phyloP scores from a whole-genome alignment of 2,797 vertebrate species.

The Esox lucius region DNA sequence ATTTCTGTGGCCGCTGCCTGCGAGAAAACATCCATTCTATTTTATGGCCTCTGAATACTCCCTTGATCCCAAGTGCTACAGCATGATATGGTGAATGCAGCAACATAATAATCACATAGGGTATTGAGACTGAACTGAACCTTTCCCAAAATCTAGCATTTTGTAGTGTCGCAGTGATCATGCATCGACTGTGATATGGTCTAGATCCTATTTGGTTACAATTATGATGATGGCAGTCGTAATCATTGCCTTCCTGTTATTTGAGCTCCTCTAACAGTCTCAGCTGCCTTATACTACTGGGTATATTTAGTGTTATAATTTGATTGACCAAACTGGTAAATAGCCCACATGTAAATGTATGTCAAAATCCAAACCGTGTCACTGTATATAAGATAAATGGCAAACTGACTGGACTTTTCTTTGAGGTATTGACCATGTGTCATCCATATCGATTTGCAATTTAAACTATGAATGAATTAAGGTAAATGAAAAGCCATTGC shows the following conservation, averaged over 20 bases:
- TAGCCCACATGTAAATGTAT: neutral
- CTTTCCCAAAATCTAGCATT: neutral
- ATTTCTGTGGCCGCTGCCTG: neutral
- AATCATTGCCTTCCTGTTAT: neutral
- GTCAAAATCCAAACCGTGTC: neutral
- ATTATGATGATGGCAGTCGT: neutral
- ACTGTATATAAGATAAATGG: neutral
- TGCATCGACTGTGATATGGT: neutral
- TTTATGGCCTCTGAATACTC: neutral
- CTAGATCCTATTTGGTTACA: neutral
- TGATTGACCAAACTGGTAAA: neutral
- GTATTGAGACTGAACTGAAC: neutral
- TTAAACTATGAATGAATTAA: constrained; percentile 32
- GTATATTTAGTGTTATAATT: neutral
- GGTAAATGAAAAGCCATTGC: constrained; percentile 12
- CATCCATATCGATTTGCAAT: constrained; percentile 24
- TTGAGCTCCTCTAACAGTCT: neutral
- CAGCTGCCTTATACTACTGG: neutral
- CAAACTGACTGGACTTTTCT: constrained; percentile 29
- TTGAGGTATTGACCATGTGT: constrained; percentile 42
- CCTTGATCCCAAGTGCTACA: neutral
- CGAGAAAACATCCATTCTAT: neutral
- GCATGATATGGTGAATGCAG: neutral
- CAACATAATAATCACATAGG: neutral
- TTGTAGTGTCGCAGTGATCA: neutral